These are phyloP conservation scores for Lepus europaeus DNA, from an alignment of 2,113 vertebrate genomes.

Conservation along the genomic window DNA sequence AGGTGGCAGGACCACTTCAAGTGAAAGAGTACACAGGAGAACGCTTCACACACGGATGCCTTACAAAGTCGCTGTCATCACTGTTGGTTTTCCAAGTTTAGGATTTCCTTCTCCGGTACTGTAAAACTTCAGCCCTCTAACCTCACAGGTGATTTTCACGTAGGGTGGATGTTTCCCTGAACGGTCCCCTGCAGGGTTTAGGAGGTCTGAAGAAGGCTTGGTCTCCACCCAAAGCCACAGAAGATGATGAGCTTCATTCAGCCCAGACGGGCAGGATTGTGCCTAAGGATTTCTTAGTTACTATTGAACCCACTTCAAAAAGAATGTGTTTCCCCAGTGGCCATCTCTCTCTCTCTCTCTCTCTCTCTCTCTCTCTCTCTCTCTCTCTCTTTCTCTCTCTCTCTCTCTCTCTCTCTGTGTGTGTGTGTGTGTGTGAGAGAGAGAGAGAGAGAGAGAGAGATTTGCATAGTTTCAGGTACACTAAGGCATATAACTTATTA, in stretches of 20 bases:
- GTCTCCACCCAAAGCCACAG: background rate
- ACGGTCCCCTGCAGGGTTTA: background rate
- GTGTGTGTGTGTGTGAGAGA: background rate
- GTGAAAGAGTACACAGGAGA: background rate
- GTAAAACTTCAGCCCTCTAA: background rate
- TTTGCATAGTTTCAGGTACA: constrained; percentile 24
- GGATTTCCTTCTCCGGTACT: background rate
- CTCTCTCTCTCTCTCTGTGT: background rate
- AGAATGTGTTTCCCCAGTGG: background rate
- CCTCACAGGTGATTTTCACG: background rate
- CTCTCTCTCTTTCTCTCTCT: background rate
- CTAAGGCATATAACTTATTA: too few relatives aligned
- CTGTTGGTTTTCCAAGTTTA: background rate
- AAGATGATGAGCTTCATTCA: background rate
- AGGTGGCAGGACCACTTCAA: background rate
- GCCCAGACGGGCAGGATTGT: background rate
- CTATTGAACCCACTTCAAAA: background rate
- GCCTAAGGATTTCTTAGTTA: background rate
- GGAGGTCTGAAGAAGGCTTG: constrained; percentile 31
- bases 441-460: background rate
- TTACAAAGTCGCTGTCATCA: background rate
- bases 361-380: too few relatives aligned
- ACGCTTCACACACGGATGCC: background rate
- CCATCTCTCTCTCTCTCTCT: background rate
- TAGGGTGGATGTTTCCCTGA: background rate